These are phyloP conservation scores for Oreohelix idahoensis DNA, from an alignment of 1,140 invertebrate genomes.

Conservation along the genomic window DNA sequence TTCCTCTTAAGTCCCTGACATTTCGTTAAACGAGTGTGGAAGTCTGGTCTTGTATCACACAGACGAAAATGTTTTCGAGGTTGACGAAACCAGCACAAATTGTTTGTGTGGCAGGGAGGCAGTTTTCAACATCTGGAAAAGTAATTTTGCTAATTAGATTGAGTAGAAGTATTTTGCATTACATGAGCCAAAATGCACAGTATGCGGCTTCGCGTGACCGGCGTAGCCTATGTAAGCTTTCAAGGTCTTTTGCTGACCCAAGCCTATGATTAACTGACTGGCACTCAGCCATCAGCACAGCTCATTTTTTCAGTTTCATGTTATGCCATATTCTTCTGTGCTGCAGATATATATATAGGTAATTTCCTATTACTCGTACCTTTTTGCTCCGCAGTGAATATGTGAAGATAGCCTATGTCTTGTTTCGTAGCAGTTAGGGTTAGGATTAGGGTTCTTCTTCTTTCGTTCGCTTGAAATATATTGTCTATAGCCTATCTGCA, in stretches of 20 bases:
- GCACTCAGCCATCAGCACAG: no score
- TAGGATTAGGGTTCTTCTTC: no score
- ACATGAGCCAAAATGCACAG: constrained; percentile 85
- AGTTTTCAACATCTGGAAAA: constrained; percentile 72
- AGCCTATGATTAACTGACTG: no score
- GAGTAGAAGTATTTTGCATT: constrained; percentile 86
- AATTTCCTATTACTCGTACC: no score
- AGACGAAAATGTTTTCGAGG: constrained; percentile 61
- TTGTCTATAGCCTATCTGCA: no score
- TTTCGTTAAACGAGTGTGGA: not conserved
- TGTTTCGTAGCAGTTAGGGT: no score
- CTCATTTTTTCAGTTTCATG: no score
- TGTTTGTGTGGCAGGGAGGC: constrained; percentile 44
- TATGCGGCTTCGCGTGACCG: constrained; percentile 79
- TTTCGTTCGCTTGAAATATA: no score
- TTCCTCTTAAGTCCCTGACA: not conserved
- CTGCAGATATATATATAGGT: no score
- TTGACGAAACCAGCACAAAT: constrained; percentile 51
- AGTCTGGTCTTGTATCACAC: not conserved
- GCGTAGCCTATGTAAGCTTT: not conserved
- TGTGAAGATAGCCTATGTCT: no score
- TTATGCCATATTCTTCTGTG: no score
- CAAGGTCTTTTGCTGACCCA: not conserved
- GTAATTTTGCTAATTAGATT: constrained; percentile 86
- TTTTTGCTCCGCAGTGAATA: no score